These are phyloP conservation scores for Nipponia nippon DNA, from an alignment of 2,113 vertebrate species.

Conservation along the genomic window DNA sequence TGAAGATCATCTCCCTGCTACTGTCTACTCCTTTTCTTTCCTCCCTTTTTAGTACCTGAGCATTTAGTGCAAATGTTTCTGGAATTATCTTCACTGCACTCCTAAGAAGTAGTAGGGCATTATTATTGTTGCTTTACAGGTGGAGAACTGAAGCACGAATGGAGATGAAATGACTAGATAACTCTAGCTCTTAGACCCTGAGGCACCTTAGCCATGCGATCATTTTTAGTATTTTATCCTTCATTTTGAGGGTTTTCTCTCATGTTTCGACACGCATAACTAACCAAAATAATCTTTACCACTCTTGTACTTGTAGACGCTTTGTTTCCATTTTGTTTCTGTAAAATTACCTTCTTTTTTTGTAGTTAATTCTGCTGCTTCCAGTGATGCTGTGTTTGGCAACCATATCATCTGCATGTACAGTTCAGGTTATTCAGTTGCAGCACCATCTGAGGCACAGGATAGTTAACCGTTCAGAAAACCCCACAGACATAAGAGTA, in stretches of 20 bases:
- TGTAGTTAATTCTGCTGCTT: not conserved
- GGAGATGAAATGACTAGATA: not conserved
- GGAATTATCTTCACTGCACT: not conserved
- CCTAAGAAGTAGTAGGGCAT: not conserved
- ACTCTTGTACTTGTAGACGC: not conserved
- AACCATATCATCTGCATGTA: not conserved
- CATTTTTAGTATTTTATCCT: not conserved
- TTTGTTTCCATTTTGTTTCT: not conserved
- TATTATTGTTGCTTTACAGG: not conserved
- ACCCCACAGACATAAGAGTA: not conserved
- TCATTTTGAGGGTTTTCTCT: not conserved
- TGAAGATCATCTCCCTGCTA: not conserved
- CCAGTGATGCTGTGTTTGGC: not conserved
- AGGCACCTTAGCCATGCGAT: not conserved
- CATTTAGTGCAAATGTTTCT: not conserved
- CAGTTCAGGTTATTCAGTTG: not conserved
- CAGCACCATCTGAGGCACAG: not conserved
- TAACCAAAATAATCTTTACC: not conserved
- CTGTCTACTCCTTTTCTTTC: not conserved
- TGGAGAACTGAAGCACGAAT: not conserved
- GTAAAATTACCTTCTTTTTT: not conserved
- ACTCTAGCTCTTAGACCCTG: not conserved
- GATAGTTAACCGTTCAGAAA: not conserved
- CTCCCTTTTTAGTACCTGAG: not conserved
- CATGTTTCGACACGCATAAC: not conserved